Evolutionary conservation across 64 coral and sea anemone genomes (phyloP), one percentile per base, ranked within the genome.

Genomic region (Dendronephthya gigantea): DNA sequence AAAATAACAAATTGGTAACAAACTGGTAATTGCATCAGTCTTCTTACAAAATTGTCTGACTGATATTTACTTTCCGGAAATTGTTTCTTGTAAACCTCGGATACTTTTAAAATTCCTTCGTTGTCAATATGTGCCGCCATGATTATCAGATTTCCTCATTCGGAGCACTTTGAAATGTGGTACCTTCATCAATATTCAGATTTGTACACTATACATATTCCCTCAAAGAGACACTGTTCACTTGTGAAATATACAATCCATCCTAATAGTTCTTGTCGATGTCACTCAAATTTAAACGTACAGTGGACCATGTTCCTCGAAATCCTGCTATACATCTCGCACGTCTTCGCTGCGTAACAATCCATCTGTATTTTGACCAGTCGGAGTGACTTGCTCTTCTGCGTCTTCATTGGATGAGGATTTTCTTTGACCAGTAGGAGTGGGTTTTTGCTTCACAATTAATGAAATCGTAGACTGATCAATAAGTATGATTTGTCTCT

Each of bases 211-310:
- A n/a, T n/a, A 50, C 47, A 84, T 28, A 84, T 16, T 84, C 22
- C 4, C 22, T 9, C 33, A 84, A 36, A 32, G 25, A 13, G 29
- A 84, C 83, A 5, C 45, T 25, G 2, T 15, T 84, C 83, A 84
- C 52, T 22, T 25, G 29, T 17, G 83, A 50, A 41, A 84, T 51
- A n/a, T 49, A 84, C 25, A 36, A 9, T 84, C 83, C 43, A 84
- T 84, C 25, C 22, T n/a, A n/a, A 13, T 43, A 17, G 35, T n/a
- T 28, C 35, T 84, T 84, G 35, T 48, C 29, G 12, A 50, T 11
- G 52, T 84, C 47, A 50, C 83, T 84, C 43, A 84, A 84, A 84
- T n/a, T n/a, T n/a, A n/a, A n/a, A n/a, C n/a, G n/a, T n/a, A n/a
- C n/a, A n/a, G n/a, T n/a, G n/a, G n/a, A n/a, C n/a, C n/a, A n/a